Evolutionary conservation across 2,113 vertebrate species (phyloP).

Genomic region (Actenoides hombroni): DNA sequence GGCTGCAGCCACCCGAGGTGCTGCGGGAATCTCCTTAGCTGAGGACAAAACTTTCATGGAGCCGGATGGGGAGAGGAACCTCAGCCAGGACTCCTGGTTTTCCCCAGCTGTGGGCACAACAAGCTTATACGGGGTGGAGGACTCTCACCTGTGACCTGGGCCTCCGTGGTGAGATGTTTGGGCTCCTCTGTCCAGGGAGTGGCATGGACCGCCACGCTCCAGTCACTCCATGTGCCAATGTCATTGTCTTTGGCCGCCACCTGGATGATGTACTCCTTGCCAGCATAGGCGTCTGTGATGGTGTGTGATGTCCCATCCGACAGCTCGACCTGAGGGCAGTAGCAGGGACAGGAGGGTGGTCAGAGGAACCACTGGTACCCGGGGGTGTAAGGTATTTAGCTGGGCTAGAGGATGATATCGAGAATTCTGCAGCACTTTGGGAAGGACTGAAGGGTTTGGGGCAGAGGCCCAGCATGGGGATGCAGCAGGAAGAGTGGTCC

Average conservation of each 20-base stretch:
- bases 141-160: slow-evolving; percentile 61
- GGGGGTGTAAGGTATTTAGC: not conserved
- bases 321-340: slow-evolving; percentile 86
- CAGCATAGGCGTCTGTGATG: slow-evolving; percentile 92
- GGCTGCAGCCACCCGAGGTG: rapidly evolving
- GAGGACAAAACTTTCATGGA: not conserved
- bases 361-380: rapidly evolving
- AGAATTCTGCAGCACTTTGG: not conserved
- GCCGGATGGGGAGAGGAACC: not conserved
- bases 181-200: slow-evolving; percentile 95
- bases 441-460: rapidly evolving
- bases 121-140: not conserved
- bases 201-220: slow-evolving; percentile 93
- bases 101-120: not conserved
- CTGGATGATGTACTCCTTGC: slow-evolving; percentile 98
- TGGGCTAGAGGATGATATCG: rapidly evolving
- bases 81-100: not conserved
- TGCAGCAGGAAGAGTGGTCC: not conserved
- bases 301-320: slow-evolving; percentile 91
- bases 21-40: not conserved
- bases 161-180: slow-evolving; percentile 84
- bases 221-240: slow-evolving; percentile 97
- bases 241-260: slow-evolving; percentile 97
- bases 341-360: not conserved
- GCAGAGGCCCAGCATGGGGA: not conserved